phyloP scores from a whole-genome alignment of 2,113 vertebrate species.

The Turnix velox region DNA sequence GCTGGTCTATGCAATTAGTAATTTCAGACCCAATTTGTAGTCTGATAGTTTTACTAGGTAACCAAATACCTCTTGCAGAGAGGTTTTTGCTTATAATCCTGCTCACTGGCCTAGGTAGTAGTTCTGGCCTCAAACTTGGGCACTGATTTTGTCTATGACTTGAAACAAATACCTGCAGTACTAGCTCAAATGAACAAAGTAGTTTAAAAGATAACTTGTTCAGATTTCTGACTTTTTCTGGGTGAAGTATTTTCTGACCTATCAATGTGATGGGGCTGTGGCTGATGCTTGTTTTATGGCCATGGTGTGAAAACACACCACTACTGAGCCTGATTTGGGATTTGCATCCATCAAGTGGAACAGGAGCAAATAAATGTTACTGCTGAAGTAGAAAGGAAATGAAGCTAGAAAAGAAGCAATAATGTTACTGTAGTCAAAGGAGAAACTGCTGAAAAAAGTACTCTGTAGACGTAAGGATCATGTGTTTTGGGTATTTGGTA shows the following conservation, averaged over 20 bases:
- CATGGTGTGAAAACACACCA: accelerated
- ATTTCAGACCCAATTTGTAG: not conserved
- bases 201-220: not conserved
- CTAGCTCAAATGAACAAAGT: not conserved
- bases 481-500: not conserved
- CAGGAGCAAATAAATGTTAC: not conserved
- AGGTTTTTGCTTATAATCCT: not conserved
- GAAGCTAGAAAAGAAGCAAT: not conserved
- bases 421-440: not conserved
- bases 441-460: not conserved
- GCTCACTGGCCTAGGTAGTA: not conserved
- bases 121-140: not conserved
- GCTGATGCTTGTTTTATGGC: not conserved
- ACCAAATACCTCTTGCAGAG: not conserved
- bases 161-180: not conserved
- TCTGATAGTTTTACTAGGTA: not conserved
- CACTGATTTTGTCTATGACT: not conserved
- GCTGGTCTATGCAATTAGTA: not conserved
- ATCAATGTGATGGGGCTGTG: not conserved
- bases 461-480: not conserved
- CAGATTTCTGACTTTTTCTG: not conserved
- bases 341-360: not conserved
- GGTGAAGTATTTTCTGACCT: not conserved
- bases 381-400: not conserved
- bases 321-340: not conserved